Evolutionary conservation across 2,113 vertebrate genomes (phyloP).

Genomic region (Sinocyclocheilus grahami): DNA sequence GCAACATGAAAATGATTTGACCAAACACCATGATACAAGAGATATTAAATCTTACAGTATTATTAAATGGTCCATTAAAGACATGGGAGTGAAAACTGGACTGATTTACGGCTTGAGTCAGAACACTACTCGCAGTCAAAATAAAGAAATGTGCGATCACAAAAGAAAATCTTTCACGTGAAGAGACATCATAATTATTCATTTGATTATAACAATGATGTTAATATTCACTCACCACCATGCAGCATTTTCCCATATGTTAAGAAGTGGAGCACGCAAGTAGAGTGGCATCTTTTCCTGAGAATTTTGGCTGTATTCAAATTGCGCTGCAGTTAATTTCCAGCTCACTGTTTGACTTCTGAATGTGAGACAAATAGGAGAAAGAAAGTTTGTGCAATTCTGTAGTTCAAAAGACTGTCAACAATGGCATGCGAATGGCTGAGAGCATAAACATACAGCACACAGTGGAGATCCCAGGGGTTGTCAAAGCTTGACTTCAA

Average conservation of each 20-base stretch:
- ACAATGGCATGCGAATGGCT: conserved; percentile 56
- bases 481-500: conserved; percentile 50
- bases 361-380: conserved; percentile 40
- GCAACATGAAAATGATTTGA: background rate
- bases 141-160: background rate
- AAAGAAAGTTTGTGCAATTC: conserved; percentile 44
- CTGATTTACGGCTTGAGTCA: background rate
- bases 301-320: conserved; percentile 28
- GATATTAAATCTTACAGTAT: background rate
- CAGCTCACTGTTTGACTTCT: conserved; percentile 40
- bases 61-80: conserved; percentile 1
- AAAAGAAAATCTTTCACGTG: background rate
- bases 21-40: conserved; percentile 1
- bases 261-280: background rate
- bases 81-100: background rate
- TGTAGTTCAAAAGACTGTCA: conserved; percentile 56
- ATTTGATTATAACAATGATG: background rate
- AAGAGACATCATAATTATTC: conserved; percentile 1
- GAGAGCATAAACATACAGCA: conserved; percentile 60
- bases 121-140: background rate
- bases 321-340: conserved; percentile 24
- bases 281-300: background rate
- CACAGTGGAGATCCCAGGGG: conserved; percentile 59
- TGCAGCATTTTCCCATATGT: background rate
- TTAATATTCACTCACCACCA: conserved; percentile 11